A percentile compares a stretch with the other conserved stretches of the same genome.
These are phyloP conservation scores for Chiridota heheva DNA, from an alignment of 35 echinoderm and acorn worm genomes.

Conservation along the genomic window DNA sequence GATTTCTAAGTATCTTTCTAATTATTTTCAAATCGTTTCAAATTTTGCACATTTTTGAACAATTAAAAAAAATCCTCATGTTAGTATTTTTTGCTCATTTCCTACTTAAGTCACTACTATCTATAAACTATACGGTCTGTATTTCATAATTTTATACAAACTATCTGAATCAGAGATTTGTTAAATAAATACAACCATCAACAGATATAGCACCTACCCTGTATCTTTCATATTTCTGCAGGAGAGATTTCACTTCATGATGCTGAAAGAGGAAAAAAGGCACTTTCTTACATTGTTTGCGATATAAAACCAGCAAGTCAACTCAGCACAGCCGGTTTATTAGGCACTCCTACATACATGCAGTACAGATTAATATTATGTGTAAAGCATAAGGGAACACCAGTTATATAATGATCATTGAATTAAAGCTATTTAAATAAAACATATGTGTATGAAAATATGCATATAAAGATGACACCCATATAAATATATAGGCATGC, in stretches of 20 bases:
- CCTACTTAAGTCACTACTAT: too few species aligned
- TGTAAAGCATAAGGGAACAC: background rate
- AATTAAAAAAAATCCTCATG: too few species aligned
- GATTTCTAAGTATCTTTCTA: too few species aligned
- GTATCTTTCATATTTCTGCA: slow-evolving; percentile 97
- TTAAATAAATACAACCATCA: too few species aligned
- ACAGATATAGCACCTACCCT: slow-evolving; percentile 85
- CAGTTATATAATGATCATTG: background rate
- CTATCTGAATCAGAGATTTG: too few species aligned
- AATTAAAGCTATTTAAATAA: background rate
- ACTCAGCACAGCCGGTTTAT: background rate
- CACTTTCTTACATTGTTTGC: background rate
- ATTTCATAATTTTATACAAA: too few species aligned
- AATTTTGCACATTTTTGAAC: too few species aligned
- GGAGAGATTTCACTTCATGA: slow-evolving; percentile 77
- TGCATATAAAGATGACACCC: too few species aligned
- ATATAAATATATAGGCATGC: too few species aligned
- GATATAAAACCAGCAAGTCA: background rate
- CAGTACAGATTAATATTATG: background rate
- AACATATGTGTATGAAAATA: background rate
- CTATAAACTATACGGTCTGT: too few species aligned
- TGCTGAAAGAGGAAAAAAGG: slow-evolving; percentile 61
- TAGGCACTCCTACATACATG: background rate
- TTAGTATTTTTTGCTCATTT: too few species aligned
- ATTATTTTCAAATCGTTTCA: too few species aligned